A percentile compares a stretch with the other conserved stretches of the same genome.
These are phyloP conservation scores for Hartigia nigra DNA, from an alignment of 2,888 invertebrate species.

Conservation along the genomic window DNA sequence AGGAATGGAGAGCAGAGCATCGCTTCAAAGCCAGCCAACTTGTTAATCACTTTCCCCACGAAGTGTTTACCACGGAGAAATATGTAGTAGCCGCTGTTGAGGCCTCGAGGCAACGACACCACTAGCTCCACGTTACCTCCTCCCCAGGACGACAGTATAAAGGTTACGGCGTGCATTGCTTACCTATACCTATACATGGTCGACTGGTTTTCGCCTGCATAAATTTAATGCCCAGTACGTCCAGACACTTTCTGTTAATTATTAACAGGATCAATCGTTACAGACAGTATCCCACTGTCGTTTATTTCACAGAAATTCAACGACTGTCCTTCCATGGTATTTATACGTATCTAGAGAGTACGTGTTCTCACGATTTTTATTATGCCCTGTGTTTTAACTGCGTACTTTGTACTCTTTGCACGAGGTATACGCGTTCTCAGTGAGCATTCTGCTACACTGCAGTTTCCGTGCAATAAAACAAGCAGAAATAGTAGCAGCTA, in stretches of 20 bases:
- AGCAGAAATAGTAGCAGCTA: not conserved
- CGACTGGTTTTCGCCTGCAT: not conserved
- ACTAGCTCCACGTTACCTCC: not conserved
- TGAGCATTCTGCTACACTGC: not conserved
- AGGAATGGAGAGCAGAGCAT: constrained; percentile 10
- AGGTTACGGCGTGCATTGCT: not conserved
- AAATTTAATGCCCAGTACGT: not conserved
- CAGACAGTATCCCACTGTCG: not conserved
- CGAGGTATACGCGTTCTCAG: not conserved
- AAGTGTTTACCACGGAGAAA: constrained; percentile 46
- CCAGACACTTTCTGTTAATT: not conserved
- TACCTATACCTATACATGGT: not conserved
- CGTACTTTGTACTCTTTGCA: not conserved
- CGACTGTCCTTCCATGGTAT: too few relatives aligned
- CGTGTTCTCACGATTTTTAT: not conserved
- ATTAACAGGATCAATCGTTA: not conserved
- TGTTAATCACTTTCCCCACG: constrained; percentile 46
- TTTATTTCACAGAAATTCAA: not conserved
- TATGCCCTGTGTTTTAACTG: not conserved
- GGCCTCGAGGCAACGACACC: not conserved
- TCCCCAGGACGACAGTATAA: not conserved
- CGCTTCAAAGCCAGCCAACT: constrained; percentile 26
- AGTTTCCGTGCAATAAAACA: not conserved
- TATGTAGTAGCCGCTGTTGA: constrained; percentile 28
- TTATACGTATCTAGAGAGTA: not conserved